Conservation (phyloP, 2,888 invertebrate genomes). For the Perithous albicinctus region DNA sequence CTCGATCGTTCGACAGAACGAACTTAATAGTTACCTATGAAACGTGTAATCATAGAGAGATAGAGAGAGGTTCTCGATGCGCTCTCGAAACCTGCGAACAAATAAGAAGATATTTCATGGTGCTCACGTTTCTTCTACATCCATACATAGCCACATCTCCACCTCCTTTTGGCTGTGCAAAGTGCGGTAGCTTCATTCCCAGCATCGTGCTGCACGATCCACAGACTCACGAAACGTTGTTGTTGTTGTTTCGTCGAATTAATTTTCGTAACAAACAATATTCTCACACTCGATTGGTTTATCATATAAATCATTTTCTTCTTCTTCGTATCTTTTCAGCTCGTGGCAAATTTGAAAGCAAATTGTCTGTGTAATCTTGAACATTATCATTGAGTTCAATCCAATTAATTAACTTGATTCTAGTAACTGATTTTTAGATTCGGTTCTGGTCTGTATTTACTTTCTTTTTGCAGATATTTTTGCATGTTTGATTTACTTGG, state of each 20-base stretch:
- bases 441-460: too few species aligned
- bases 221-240: constrained; percentile 14
- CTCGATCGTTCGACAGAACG: constrained; percentile 44
- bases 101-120: constrained; percentile 44
- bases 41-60: constrained; percentile 36
- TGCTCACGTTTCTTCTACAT: neutral
- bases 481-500: too few species aligned
- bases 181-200: constrained; percentile 50
- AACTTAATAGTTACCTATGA: constrained; percentile 31
- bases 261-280: constrained; percentile 28
- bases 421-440: too few species aligned
- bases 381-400: neutral
- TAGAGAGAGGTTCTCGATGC: neutral
- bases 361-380: neutral
- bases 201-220: constrained; percentile 57
- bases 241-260: neutral
- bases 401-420: constrained; percentile 44
- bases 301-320: constrained; percentile 39
- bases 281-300: constrained; percentile 63
- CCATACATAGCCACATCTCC: constrained; percentile 11
- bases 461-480: too few species aligned
- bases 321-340: neutral
- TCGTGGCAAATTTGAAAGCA: neutral
- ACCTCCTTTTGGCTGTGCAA: constrained; percentile 14
- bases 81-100: constrained; percentile 22